Evolutionary conservation across 2,888 invertebrate genomes (phyloP).

Genomic region (Listrodromus nycthemerus): DNA sequence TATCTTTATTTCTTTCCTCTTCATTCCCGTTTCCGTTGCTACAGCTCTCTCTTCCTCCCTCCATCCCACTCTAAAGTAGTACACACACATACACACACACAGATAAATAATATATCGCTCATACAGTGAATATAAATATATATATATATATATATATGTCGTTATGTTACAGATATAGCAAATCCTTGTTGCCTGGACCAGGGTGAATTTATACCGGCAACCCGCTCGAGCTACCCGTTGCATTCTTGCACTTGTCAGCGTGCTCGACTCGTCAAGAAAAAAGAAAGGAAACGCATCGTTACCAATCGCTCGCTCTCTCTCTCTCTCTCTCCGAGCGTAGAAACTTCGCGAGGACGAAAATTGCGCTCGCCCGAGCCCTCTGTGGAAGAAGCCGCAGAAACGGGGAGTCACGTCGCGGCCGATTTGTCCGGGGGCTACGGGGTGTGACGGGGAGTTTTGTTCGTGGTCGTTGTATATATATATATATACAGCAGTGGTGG

Average conservation of each 20-base stretch:
- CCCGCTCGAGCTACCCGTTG: constrained; percentile 27
- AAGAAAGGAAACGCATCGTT: not conserved
- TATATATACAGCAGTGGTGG: not conserved
- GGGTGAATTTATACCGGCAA: constrained; percentile 32
- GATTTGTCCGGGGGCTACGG: constrained; percentile 80
- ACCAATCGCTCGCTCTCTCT: no score
- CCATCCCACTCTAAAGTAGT: constrained; percentile 47
- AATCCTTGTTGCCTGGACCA: constrained; percentile 9
- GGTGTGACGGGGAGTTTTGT: constrained; percentile 79
- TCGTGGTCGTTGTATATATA: constrained; percentile 16
- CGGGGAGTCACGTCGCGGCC: constrained; percentile 78
- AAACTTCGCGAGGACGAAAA: constrained; percentile 43
- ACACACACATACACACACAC: constrained; percentile 24
- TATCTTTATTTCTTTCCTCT: constrained; percentile 46
- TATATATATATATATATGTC: not conserved
- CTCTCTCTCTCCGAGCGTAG: not conserved
- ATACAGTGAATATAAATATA: constrained; percentile 37
- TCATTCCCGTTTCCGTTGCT: constrained; percentile 33
- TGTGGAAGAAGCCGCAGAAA: constrained; percentile 61
- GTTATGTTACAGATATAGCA: not conserved
- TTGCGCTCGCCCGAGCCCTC: constrained; percentile 26
- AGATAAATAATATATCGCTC: constrained; percentile 11
- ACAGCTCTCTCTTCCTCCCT: constrained; percentile 49
- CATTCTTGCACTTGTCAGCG: constrained; percentile 45
- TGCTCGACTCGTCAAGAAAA: constrained; percentile 27